Base-by-base conservation (phyloP, 2,888 invertebrate species). In the Fragum whitleyi region DNA sequence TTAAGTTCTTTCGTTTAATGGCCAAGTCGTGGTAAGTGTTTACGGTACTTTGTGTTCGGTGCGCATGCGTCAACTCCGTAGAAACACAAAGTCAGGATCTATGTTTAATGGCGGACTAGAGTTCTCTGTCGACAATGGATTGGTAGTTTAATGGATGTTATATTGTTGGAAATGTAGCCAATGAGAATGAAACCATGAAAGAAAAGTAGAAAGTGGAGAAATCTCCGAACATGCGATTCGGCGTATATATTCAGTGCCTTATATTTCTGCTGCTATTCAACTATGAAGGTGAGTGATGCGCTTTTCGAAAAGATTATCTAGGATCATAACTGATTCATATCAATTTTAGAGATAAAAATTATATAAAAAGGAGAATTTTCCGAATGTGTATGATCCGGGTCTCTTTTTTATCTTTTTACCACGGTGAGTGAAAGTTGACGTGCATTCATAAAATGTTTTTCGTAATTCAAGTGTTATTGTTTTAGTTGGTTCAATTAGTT, bases 51-150 rank as follows among this genome's bases (percentile, higher is more conserved):
- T 47, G 14, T 36, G 14, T n/a, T 26, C 1, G 21, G 21, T 61
- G 83, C 80, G 83, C 83, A 83, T 83, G 83, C 80, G 83, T 42
- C 32, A 23, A 75, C 32, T 78, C 80, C 80, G 80, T 83, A 80
- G 80, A 69, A 78, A 83, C 83, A 73, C 69, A 42, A 21, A 23
- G 57, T 65, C 19, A 62, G 23, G 28, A 72, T 7, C 28, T 11
- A 21, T 55, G 69, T 76, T 72, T 53, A 80, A 80, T 80, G 80
- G 80, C 80, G 75, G 80, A 80, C 42, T 42, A 26, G 65, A 23
- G 9, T 32, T 2, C 26, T 42, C 6, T 1, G 23, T 65, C 47
- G 23, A 21, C 39, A 14, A 65, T 65, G 65, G 26, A 42, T 9
- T 21, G 9, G 11, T 42, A 36, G 32, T 23, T 7, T 42, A 65